These are phyloP conservation scores for Diaprepes abbreviatus DNA, from an alignment of 2,888 invertebrate species.

Conservation along the genomic window DNA sequence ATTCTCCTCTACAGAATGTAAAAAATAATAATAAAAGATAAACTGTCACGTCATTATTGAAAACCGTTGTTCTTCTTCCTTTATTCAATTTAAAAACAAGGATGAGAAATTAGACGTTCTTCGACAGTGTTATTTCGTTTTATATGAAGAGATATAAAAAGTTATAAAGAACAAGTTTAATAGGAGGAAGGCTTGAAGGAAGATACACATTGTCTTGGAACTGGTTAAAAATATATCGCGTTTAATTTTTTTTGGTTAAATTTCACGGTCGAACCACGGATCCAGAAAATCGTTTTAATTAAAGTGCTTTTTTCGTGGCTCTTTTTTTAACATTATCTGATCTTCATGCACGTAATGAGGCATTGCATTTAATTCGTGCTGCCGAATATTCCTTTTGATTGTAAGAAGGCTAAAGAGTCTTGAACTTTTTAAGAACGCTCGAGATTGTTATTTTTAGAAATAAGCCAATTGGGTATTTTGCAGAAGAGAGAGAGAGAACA, in stretches of 20 bases:
- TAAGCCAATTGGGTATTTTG: too few relatives aligned
- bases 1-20: constrained; percentile 18
- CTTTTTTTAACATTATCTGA: constrained; percentile 39
- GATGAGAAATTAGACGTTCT: constrained; percentile 21
- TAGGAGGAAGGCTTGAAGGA: constrained; percentile 22
- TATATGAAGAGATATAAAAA: constrained; percentile 31
- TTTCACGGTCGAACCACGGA: constrained; percentile 37
- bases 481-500: too few relatives aligned
- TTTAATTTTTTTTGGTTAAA: constrained; percentile 39
- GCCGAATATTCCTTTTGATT: constrained; percentile 3
- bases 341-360: constrained; percentile 37
- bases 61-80: constrained; percentile 30
- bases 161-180: constrained; percentile 21
- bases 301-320: constrained; percentile 40
- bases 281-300: constrained; percentile 47
- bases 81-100: constrained; percentile 40
- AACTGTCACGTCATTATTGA: constrained; percentile 50
- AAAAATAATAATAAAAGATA: constrained; percentile 47
- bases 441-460: too few relatives aligned
- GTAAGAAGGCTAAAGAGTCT: background rate
- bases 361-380: constrained; percentile 24
- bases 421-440: background rate
- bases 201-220: constrained; percentile 31
- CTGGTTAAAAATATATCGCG: constrained; percentile 38
- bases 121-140: constrained; percentile 29